These are phyloP conservation scores for Halcyon leucocephala DNA, from an alignment of 2,797 vertebrate genomes.

Conservation along the genomic window DNA sequence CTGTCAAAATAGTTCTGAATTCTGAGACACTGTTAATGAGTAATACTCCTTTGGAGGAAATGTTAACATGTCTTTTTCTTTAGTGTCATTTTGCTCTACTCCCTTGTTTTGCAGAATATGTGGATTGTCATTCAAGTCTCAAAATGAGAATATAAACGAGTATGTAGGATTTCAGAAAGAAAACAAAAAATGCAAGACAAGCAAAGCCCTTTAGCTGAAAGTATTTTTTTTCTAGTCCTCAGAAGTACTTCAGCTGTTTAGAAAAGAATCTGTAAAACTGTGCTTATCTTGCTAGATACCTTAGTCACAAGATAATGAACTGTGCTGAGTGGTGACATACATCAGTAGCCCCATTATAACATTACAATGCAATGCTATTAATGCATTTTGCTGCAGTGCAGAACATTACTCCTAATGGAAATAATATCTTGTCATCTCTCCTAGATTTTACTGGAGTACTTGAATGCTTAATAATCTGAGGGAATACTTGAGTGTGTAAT, in stretches of 20 bases:
- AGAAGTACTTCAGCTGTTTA: not conserved
- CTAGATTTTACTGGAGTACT: conserved; percentile 39
- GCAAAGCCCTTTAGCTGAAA: not conserved
- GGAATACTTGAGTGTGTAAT: conserved; percentile 35
- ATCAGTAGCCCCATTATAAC: conserved; percentile 46
- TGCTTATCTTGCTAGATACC: not conserved
- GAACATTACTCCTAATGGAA: conserved; percentile 32
- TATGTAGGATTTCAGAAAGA: conserved; percentile 9
- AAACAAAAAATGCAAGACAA: conserved; percentile 1
- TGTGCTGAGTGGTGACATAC: not conserved
- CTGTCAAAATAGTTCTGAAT: conserved; percentile 33
- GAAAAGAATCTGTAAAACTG: conserved; percentile 4
- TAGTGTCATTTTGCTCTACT: not conserved
- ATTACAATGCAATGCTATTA: conserved; percentile 41
- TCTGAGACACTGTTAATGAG: conserved; percentile 23
- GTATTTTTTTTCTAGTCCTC: not conserved
- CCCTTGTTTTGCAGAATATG: conserved; percentile 29
- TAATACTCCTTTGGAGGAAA: conserved; percentile 22
- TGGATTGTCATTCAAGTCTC: conserved; percentile 15
- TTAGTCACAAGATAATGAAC: conserved; percentile 40
- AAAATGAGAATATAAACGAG: conserved; percentile 13
- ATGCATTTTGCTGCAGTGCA: conserved; percentile 49
- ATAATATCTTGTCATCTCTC: conserved; percentile 25
- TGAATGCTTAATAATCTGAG: conserved; percentile 19
- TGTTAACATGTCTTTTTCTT: conserved; percentile 4